phyloP scores from a whole-genome alignment of 37 sponge, comb jelly and placozoan species.

The Tethya wilhelma region DNA sequence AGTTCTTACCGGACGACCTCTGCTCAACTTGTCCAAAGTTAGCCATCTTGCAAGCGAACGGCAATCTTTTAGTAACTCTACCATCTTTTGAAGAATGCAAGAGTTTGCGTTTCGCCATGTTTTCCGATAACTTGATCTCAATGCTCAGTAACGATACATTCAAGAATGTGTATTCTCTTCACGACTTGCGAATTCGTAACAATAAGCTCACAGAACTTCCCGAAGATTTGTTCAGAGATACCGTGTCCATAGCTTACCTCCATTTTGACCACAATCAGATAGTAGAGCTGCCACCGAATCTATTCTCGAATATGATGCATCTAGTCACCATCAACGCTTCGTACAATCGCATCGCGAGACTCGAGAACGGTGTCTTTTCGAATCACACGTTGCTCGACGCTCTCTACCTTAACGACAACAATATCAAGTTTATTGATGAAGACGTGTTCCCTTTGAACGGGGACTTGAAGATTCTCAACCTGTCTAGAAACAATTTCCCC shows the following conservation, averaged over 20 bases:
- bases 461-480: conserved; percentile 33
- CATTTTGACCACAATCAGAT: conserved; percentile 21
- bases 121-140: conserved; percentile 23
- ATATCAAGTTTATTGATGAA: background rate
- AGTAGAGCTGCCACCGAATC: conserved; percentile 1
- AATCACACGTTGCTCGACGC: background rate
- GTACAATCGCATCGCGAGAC: conserved; percentile 10
- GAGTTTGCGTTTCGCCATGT: background rate
- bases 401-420: conserved; percentile 43
- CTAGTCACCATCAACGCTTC: background rate
- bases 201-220: conserved; percentile 46
- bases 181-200: conserved; percentile 4
- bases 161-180: background rate
- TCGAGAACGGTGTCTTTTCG: conserved; percentile 8
- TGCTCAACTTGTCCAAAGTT: conserved; percentile 10
- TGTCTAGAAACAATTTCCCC: conserved; percentile 50
- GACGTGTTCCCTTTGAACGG: conserved; percentile 20
- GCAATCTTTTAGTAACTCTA: conserved; percentile 5
- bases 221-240: conserved; percentile 18
- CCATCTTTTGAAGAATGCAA: conserved; percentile 8
- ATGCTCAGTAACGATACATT: background rate
- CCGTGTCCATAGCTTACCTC: background rate
- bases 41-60: background rate
- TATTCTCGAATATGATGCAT: background rate
- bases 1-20: conserved; percentile 41